Conservation (phyloP, 2,888 invertebrate species). For the Rhorus exstirpatorius region DNA sequence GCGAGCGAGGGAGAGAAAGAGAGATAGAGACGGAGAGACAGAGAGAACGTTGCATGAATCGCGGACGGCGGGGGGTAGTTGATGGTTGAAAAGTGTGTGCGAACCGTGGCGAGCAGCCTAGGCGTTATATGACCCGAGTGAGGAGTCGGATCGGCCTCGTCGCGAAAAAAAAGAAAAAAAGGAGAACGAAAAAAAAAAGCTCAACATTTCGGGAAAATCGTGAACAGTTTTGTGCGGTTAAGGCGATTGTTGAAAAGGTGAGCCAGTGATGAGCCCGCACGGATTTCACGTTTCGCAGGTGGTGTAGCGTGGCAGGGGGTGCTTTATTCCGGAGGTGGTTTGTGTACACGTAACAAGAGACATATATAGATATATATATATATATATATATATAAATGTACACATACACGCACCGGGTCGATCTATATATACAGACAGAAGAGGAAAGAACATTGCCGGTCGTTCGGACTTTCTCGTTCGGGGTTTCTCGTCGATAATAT, state of each 20-base stretch:
- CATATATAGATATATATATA: neutral
- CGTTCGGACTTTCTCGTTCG: neutral
- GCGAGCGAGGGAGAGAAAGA: neutral
- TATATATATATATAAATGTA: neutral
- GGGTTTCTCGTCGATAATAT: slow-evolving; percentile 10
- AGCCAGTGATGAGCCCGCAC: too few species aligned
- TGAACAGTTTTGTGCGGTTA: neutral
- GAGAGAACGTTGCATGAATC: slow-evolving; percentile 45
- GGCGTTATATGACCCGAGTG: neutral
- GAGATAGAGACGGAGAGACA: slow-evolving; percentile 33
- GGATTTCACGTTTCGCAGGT: neutral
- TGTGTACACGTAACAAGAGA: neutral
- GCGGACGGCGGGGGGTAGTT: slow-evolving; percentile 6
- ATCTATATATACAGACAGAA: neutral
- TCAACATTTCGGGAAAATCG: neutral
- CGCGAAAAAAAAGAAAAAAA: neutral
- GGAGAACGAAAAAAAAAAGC: neutral
- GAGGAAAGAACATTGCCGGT: slow-evolving; percentile 1
- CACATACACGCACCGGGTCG: too few species aligned
- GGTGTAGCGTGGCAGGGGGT: slow-evolving; percentile 15
- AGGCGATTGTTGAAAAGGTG: neutral
- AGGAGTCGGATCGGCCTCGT: neutral
- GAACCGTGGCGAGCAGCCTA: slow-evolving; percentile 3
- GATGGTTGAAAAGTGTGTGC: slow-evolving; percentile 40
- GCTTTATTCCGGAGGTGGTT: neutral